Evolutionary conservation across 2,888 invertebrate genomes (phyloP).

Genomic region (Papilio protenor): DNA sequence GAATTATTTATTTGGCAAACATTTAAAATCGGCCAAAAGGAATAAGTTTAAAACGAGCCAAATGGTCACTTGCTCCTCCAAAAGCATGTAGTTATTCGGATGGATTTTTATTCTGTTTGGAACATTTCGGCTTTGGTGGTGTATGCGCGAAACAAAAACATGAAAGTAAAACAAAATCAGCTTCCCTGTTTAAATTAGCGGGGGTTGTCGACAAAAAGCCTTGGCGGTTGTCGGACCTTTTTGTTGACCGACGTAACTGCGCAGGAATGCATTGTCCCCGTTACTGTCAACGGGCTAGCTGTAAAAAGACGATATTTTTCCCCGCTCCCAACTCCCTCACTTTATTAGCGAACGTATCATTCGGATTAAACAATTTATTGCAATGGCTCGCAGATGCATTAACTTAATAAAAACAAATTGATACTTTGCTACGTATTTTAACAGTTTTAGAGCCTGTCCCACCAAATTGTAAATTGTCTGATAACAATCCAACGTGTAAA

Average conservation of each 20-base stretch:
- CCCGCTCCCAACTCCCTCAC: conserved; percentile 60
- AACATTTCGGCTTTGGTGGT: conserved; percentile 56
- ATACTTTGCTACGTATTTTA: not conserved
- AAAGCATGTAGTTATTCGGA: conserved; percentile 37
- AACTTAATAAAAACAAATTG: conserved; percentile 24
- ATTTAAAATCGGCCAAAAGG: conserved; percentile 31
- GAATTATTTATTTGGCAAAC: conserved; percentile 41
- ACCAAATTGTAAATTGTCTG: too few relatives aligned
- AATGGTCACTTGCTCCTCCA: conserved; percentile 38
- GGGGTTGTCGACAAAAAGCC: conserved; percentile 77
- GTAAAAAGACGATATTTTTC: conserved; percentile 70
- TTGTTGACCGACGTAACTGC: conserved; percentile 77
- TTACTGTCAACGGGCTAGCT: conserved; percentile 66
- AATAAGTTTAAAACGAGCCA: conserved; percentile 27
- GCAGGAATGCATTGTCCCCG: conserved; percentile 80
- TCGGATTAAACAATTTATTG: conserved; percentile 57
- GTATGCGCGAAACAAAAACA: conserved; percentile 64
- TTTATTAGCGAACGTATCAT: conserved; percentile 62
- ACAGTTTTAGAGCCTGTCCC: too few relatives aligned
- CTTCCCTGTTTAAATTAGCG: conserved; percentile 82
- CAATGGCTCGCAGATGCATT: conserved; percentile 60
- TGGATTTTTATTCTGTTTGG: conserved; percentile 47
- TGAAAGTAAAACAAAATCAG: conserved; percentile 73
- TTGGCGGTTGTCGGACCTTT: conserved; percentile 72
- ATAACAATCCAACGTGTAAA: too few relatives aligned